phyloP scores from a whole-genome alignment of 2,113 vertebrate genomes.

The Grallaria varia region DNA sequence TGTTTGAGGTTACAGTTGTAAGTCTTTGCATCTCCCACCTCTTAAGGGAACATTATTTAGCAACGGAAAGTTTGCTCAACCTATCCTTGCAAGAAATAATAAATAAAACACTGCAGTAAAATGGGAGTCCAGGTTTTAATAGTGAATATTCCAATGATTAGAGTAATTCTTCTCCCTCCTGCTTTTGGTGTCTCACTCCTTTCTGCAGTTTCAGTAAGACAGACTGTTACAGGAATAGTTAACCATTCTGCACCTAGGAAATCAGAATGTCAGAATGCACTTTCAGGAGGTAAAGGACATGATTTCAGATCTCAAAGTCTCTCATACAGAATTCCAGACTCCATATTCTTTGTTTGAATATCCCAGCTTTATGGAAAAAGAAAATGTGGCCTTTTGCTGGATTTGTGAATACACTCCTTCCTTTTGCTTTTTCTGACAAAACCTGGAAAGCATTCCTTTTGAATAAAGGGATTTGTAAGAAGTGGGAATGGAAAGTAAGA shows the following conservation, averaged over 20 bases:
- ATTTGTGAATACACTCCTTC: not conserved
- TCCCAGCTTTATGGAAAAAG: not conserved
- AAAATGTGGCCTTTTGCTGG: not conserved
- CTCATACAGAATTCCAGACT: not conserved
- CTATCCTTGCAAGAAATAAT: not conserved
- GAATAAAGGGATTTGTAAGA: not conserved
- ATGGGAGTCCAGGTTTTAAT: not conserved
- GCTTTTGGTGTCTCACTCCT: not conserved
- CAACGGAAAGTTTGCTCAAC: not conserved
- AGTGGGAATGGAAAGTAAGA: not conserved
- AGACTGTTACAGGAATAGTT: fast-evolving
- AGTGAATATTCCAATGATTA: not conserved
- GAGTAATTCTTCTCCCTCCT: not conserved
- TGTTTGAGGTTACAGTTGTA: not conserved
- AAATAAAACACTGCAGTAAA: not conserved
- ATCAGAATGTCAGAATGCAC: not conserved
- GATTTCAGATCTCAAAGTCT: not conserved
- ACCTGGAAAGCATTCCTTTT: not conserved
- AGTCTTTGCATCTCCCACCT: not conserved
- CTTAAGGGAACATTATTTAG: not conserved
- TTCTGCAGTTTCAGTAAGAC: not conserved
- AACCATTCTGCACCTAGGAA: not conserved
- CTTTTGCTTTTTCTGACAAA: not conserved
- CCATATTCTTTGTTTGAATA: not conserved
- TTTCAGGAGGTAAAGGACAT: not conserved